These are phyloP conservation scores for Bombylius discolor DNA, from an alignment of 2,888 invertebrate genomes.

Conservation along the genomic window DNA sequence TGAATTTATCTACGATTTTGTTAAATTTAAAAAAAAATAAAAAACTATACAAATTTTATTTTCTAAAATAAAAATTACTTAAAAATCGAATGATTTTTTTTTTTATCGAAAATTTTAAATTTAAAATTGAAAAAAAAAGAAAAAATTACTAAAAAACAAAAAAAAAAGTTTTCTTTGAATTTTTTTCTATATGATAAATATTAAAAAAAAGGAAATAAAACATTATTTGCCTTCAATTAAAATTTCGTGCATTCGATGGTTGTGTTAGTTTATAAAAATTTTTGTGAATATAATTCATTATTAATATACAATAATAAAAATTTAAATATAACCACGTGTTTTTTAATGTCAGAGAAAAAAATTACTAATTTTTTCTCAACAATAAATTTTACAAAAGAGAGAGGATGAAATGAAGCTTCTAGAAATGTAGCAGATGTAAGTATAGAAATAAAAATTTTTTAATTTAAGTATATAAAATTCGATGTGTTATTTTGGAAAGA, in stretches of 20 bases:
- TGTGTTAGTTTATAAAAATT: not conserved
- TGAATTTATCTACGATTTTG: not conserved
- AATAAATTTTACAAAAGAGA: not conserved
- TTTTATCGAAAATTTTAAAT: no score
- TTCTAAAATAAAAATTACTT: no score
- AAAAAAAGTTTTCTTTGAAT: not conserved
- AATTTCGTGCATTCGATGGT: not conserved
- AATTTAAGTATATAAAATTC: no score
- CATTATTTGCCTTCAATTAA: not conserved
- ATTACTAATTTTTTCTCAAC: not conserved
- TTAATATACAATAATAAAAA: no score
- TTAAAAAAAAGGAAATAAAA: not conserved
- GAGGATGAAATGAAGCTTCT: not conserved
- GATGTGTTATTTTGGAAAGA: no score
- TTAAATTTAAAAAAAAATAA: not conserved
- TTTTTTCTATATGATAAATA: not conserved
- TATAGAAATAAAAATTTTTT: not conserved
- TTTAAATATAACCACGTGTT: not conserved
- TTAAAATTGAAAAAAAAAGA: no score
- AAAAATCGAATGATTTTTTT: no score
- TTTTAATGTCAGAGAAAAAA: not conserved
- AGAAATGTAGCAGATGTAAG: not conserved
- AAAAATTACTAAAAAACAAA: no score
- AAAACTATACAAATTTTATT: not conserved
- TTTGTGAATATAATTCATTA: not conserved